Base-by-base conservation (phyloP, 2,113 vertebrate species). In the Taxidea taxus region DNA sequence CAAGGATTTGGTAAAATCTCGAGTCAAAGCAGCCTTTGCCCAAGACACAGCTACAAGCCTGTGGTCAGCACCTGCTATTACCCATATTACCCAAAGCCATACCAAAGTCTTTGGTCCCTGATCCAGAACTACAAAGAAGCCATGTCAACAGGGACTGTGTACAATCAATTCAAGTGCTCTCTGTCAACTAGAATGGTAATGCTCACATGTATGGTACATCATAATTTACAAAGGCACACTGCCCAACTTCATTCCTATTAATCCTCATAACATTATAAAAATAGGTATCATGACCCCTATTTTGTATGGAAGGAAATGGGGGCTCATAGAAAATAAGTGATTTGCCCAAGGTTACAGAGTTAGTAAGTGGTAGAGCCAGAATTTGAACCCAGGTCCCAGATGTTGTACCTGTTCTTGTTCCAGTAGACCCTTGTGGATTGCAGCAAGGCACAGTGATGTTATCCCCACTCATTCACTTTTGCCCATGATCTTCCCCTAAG, bases 1-100 rank as follows among this genome's bases (percentile, higher is more conserved):
- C 54, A 49, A 47, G 51, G 23, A 81, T 89, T 84, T 80, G 60
- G 31, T 85, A 83, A 97, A 98, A 77, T 82, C 58, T 87, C 83
- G 51, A 68, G 78, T 70, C 77, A 94, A 97, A 81, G 7, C 37
- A 89, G 58, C 47, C 14, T 74, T 82, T 29, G 25, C 72, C 66
- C 80, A 51, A 64, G 47, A 60, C 29, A 34, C 31, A 85, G 51
- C n/a, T 37, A 37, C 37, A 64, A 82, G 70, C 42, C 27, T 94
- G n/a, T 0, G 20, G 2, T 87, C 54, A 47, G n/a, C 21, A 34
- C 64, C 66, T 89, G 51, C 78, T 60, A 16, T 39, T 34, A 60
- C 4, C 44, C 39, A 80, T 9, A 25, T 27, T 64, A 66, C 56
- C n/a, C n/a, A n/a, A n/a, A n/a, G n/a, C n/a, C n/a, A 5, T 27